Evolutionary conservation across 30 jellyfish, hydroid and myxozoan genomes (phyloP), one percentile per base, ranked within the genome.

Genomic region (Turritopsis rubra): DNA sequence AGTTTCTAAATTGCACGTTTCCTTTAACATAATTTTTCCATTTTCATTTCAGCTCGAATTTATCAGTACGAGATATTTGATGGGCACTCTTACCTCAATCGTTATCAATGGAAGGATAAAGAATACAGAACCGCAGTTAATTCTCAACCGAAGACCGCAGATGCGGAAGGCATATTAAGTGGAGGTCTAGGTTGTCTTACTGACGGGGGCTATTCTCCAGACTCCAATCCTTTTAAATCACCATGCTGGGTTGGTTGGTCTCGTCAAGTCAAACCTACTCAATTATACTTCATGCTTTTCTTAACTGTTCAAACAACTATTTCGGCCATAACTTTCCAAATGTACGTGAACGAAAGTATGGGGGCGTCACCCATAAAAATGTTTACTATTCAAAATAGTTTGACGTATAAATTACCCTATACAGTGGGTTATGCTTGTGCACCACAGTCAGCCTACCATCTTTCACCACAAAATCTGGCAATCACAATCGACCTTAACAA

Each of bases 231-330:
- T 18, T 66, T 65, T 52, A 21, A 30, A 17, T 71, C 88, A 29
- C 23, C 13, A 19, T 82, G 88, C 52, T 65, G 84, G 88, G 16
- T 82, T 18, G 88, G 88, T 7, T 82, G 88, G 88, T 24, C 60
- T 24, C 29, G 29, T 22, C 60, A 3, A 41, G 60, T 41, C 13
- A 29, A 26, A 18, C 52, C 13, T 17, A 29, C 72, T 27, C 29
- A 8, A 18, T 75, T 85, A 29, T 82, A 22, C 72, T 21, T 82
- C 72, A 23, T 21, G 28, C 28, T 82, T 16, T 28, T 27, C 25
- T 71, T 82, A 72, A 71, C 85, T 24, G 26, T 54, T 23, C 29
- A 18, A 25, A 29, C 85, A 23, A 21, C 53, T 21, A 71, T 82
- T 24, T 25, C 29, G 18, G 73, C 75, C 19, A 29, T 82, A 21